A percentile compares a stretch with the other conserved stretches of the same genome.
Evolutionary conservation across 2,113 vertebrate genomes (phyloP).

Genomic region (Brienomyrus brachyistius): DNA sequence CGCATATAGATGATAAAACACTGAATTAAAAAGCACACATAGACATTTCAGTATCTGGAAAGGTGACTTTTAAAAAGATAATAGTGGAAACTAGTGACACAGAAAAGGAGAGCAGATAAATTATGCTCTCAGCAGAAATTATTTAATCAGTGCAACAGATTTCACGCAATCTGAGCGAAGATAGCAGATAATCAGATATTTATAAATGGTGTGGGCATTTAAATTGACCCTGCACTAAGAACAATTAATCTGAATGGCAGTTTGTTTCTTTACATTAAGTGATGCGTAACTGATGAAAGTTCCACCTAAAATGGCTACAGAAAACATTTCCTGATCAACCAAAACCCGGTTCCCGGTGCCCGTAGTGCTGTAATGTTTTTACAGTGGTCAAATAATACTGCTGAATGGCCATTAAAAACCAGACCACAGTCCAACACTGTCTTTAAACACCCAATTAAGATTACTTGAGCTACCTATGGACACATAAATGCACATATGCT

Average conservation of each 20-base stretch:
- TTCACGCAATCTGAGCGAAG: background rate
- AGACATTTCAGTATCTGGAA: background rate
- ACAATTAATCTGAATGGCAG: background rate
- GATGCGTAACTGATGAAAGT: constrained; percentile 6
- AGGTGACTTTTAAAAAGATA: background rate
- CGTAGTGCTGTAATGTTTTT: background rate
- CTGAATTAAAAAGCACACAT: background rate
- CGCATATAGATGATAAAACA: background rate
- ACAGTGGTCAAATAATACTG: background rate
- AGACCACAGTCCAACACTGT: background rate
- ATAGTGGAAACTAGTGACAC: background rate
- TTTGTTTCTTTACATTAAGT: background rate
- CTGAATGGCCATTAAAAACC: background rate
- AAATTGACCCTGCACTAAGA: background rate
- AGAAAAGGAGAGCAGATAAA: background rate
- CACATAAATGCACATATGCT: background rate
- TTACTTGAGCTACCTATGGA: background rate
- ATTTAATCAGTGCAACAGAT: background rate
- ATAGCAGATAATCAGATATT: background rate
- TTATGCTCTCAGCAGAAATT: background rate
- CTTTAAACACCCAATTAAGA: background rate
- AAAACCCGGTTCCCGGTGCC: no score
- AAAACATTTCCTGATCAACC: background rate
- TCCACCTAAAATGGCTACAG: background rate
- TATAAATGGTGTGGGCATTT: background rate